These are phyloP conservation scores for Cheumatopsyche charites DNA, from an alignment of 1,140 invertebrate genomes.

Conservation along the genomic window DNA sequence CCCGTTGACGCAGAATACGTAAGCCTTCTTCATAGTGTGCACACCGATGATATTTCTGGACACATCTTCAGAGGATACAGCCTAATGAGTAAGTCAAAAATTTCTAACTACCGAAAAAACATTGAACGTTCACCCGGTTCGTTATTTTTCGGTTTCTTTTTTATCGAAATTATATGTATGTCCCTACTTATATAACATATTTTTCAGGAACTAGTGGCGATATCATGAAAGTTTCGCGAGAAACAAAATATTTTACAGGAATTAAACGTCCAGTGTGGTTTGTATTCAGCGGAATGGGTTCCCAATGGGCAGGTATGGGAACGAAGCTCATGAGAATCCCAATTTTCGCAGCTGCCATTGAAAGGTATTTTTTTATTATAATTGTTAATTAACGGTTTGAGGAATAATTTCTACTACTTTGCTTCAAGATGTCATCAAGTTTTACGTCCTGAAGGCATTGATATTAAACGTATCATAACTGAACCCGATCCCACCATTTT, in stretches of 20 bases:
- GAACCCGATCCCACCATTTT: slow-evolving; percentile 74
- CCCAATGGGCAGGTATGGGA: slow-evolving; percentile 88
- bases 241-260: slow-evolving; percentile 66
- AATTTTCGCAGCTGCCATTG: slow-evolving; percentile 74
- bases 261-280: slow-evolving; percentile 78
- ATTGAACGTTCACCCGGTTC: too few relatives aligned
- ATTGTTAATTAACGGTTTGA: neutral
- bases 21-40: slow-evolving; percentile 62
- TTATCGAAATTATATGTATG: neutral
- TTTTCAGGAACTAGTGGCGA: slow-evolving; percentile 53
- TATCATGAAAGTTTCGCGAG: slow-evolving; percentile 54
- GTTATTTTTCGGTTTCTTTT: neutral
- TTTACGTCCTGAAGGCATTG: slow-evolving; percentile 75
- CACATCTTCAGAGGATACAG: slow-evolving; percentile 66
- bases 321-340: slow-evolving; percentile 68
- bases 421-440: slow-evolving; percentile 67
- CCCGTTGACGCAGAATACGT: slow-evolving; percentile 65
- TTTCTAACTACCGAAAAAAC: too few relatives aligned
- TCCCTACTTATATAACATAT: neutral
- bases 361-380: slow-evolving; percentile 55
- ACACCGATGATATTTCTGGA: slow-evolving; percentile 62
- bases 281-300: slow-evolving; percentile 91
- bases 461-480: slow-evolving; percentile 81
- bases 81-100: slow-evolving; percentile 56
- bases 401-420: slow-evolving; percentile 33